Evolutionary conservation across 1,140 invertebrate species (phyloP), one percentile per base, ranked within the genome.

Genomic region (Papilio polytes): DNA sequence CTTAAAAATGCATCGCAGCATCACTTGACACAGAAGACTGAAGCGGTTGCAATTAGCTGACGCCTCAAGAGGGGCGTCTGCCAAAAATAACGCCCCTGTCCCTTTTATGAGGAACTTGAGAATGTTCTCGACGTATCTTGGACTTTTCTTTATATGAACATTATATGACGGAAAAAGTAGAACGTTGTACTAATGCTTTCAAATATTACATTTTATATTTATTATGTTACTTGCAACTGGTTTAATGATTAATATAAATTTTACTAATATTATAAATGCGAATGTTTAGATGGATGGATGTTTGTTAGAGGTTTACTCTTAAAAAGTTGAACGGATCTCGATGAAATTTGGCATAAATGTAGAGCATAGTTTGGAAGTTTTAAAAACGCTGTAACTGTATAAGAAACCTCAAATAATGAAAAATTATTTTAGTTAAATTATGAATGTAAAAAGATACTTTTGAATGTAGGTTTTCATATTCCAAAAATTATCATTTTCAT

Each of bases 11-110:
- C 59, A 63, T n/a, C 41, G n/a, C 74, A 53, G 46, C 74, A 48
- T 7, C 74, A 76, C 74, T 76, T 76, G 74, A 76, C 74, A 76
- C 46, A 51, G 74, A 76, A 76, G 74, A 26, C 74, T 76, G 74
- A 76, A 76, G 74, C 74, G 74, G 41, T 22, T 76, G 74, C 74
- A 76, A 76, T 76, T 76, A 76, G 74, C 74, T 76, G 74, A 76
- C 74, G 74, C 44, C 46, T 53, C 74, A 51, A 76, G 74, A 76
- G 74, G 74, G 20, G 12, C 20, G 44, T 53, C 20, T 51, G 46
- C 74, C 44, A 76, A 76, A 76, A 76, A 51, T 51, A 76, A 51
- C 20, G 12, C 44, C 41, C 12, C n/a, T 53, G 74, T 76, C 22
- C 74, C 74, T 76, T 76, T 76, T 22, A 48, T 48, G 41, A 20